These are phyloP conservation scores for Hoplodrina blanda DNA, from an alignment of 2,888 invertebrate genomes.

Conservation along the genomic window DNA sequence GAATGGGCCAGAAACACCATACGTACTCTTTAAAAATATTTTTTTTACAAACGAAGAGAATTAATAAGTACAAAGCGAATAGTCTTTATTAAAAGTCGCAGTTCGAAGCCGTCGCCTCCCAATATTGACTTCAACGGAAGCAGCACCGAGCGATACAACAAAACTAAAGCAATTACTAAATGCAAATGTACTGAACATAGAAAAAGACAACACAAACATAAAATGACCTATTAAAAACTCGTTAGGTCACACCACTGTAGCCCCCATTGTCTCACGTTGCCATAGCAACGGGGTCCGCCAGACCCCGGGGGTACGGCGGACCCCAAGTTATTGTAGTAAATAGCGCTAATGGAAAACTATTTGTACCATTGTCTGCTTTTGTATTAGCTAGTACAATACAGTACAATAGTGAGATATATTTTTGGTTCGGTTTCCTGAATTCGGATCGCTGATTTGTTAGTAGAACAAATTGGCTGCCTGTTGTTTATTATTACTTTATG, in stretches of 20 bases:
- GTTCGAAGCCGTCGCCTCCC: not conserved
- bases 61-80: not conserved
- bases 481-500: not conserved
- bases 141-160: slow-evolving; percentile 17
- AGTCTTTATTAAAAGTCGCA: not conserved
- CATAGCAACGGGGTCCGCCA: slow-evolving; percentile 47
- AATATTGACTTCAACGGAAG: slow-evolving; percentile 12
- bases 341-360: slow-evolving; percentile 64
- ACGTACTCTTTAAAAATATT: too few species aligned
- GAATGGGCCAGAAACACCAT: too few species aligned
- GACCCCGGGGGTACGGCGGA: slow-evolving; percentile 32
- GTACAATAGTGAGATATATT: slow-evolving; percentile 39
- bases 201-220: slow-evolving; percentile 36
- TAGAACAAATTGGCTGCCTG: not conserved
- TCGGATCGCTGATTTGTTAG: slow-evolving; percentile 2
- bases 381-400: slow-evolving; percentile 45
- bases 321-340: slow-evolving; percentile 53
- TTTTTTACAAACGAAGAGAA: too few species aligned
- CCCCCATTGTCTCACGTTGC: slow-evolving; percentile 54
- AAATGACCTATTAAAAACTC: slow-evolving; percentile 53
- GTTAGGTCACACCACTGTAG: slow-evolving; percentile 51
- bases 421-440: slow-evolving; percentile 34
- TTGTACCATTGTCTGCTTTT: slow-evolving; percentile 60
- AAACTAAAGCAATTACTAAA: slow-evolving; percentile 32
- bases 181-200: slow-evolving; percentile 29